Evolutionary conservation across 1,140 invertebrate species (phyloP).

Genomic region (Monomorium pharaonis): DNA sequence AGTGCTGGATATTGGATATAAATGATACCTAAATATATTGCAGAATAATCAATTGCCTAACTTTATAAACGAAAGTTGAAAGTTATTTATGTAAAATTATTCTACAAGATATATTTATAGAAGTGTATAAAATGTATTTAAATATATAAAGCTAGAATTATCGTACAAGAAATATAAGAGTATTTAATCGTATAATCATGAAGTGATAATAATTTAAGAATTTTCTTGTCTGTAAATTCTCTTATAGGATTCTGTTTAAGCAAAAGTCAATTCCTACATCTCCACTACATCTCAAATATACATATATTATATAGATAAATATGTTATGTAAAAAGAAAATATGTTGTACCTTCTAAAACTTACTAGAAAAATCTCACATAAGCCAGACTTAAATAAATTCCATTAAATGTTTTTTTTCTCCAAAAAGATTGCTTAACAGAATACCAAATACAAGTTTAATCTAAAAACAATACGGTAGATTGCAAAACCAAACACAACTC

Average conservation of each 20-base stretch:
- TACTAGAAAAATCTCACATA: not conserved
- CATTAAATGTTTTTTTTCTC: not conserved
- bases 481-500: not conserved
- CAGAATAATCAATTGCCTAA: not conserved
- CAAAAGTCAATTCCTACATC: not conserved
- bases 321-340: not conserved
- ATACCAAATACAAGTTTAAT: conserved; percentile 1
- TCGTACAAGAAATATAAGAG: not conserved
- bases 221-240: not conserved
- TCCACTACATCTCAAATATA: not conserved
- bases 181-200: not conserved
- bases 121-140: not conserved
- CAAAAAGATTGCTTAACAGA: not conserved
- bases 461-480: not conserved
- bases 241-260: not conserved
- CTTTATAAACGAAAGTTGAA: not conserved
- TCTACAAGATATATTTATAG: not conserved
- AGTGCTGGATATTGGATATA: not conserved
- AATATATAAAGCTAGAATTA: not conserved
- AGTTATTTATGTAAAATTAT: not conserved
- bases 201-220: not conserved
- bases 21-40: not conserved
- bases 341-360: not conserved
- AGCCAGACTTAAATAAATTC: not conserved
- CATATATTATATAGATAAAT: not conserved